A percentile compares a stretch with the other conserved stretches of the same genome.
These are phyloP conservation scores for Phlogophora meticulosa DNA, from an alignment of 2,888 invertebrate genomes.

Conservation along the genomic window DNA sequence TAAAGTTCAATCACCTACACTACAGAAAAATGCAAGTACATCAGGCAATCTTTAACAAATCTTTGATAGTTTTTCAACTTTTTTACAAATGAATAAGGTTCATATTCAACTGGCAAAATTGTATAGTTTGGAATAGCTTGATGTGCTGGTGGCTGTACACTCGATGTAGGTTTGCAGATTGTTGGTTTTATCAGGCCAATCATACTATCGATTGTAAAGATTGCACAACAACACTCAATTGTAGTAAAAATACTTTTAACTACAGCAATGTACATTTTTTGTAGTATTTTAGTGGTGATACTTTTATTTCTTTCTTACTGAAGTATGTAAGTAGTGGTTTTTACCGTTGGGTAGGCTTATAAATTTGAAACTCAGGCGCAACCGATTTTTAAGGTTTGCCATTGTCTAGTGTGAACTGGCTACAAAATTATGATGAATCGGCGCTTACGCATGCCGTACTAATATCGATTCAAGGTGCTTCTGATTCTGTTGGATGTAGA, in stretches of 20 bases:
- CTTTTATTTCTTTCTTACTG: no score
- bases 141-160: no score
- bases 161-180: not conserved
- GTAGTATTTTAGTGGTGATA: no score
- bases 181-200: constrained; percentile 14
- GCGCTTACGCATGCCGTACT: constrained; percentile 10
- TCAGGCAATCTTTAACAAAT: no score
- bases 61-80: no score
- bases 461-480: constrained; percentile 30
- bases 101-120: no score
- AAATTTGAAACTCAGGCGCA: not conserved
- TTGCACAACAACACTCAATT: not conserved
- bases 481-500: constrained; percentile 17
- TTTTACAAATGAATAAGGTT: no score
- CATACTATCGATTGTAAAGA: constrained; percentile 11
- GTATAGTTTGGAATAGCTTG: no score
- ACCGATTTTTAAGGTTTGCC: constrained; percentile 6
- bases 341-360: not conserved
- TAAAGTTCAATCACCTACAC: no score
- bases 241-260: not conserved
- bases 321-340: not conserved
- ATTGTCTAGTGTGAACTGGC: constrained; percentile 14
- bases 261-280: not conserved
- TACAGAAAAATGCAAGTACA: no score
- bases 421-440: constrained; percentile 22